Evolutionary conservation across 2,888 invertebrate genomes (phyloP), one percentile per base, ranked within the genome.

Genomic region (Colostygia pectinataria): DNA sequence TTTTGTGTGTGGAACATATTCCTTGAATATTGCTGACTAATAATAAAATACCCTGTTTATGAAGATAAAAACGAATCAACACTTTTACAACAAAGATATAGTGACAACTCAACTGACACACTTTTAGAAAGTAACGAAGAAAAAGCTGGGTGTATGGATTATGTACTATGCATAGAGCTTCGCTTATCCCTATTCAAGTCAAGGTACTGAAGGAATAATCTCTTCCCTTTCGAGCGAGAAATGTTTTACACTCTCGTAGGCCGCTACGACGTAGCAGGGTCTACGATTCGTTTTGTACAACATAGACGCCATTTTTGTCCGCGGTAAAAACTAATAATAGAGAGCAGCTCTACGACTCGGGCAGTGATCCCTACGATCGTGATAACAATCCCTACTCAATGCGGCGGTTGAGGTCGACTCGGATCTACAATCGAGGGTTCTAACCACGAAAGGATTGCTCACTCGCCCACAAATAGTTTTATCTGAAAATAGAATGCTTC

Each of bases 311-410:
- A 34, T 34, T 34, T 34, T 23, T 20, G 20, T 20, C 13, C 13
- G 39, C 12, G 13, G 39, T 40, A 13, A 23, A 31, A 40, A 29
- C 29, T 12, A 34, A 28, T 18, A 38, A 18, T 10, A 38, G n/a
- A n/a, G n/a, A n/a, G n/a, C 14, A 4, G 20, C 31, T 15, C 12
- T 24, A 24, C 10, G 41, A 42, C 10, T 25, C 33, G 15, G 9
- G 15, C 33, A 33, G 25, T 33, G 33, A 42, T 33, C 25, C 25
- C 15, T 42, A 33, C 18, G 25, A 42, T 42, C 33, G 25, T 15
- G 41, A 42, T 42, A 42, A 33, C 40, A 40, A 40, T 40, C 24
- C 41, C 41, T 33, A 33, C 41, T 27, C 33, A 42, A 33, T 33
- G 15, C 18, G 33, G 18, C 33, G 25, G 32, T 33, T 42, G 33